Percentiles rank a stretch among this genome's conserved stretches.
Evolutionary conservation across 2,113 vertebrate genomes (phyloP).

Genomic region (Bucco capensis): DNA sequence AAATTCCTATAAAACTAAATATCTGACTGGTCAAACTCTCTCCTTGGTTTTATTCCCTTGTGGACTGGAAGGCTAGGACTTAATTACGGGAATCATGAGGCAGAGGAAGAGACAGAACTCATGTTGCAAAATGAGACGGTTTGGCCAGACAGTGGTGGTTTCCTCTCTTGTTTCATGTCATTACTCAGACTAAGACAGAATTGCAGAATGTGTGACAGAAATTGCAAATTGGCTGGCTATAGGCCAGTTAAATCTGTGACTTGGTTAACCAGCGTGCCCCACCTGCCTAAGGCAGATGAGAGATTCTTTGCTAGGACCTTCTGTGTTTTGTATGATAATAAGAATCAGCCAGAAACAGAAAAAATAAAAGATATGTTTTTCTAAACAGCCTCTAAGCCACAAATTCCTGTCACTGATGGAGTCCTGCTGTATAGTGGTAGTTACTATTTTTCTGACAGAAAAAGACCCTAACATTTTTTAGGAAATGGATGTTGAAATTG

Average conservation of each 20-base stretch:
- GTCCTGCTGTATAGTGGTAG: background rate
- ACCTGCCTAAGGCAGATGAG: background rate
- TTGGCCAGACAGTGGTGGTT: slow-evolving; percentile 6
- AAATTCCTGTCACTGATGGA: background rate
- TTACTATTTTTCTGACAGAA: background rate
- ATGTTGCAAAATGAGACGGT: background rate
- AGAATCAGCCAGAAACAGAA: background rate
- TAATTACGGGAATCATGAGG: background rate
- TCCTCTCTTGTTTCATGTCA: slow-evolving; percentile 13
- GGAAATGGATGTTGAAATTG: background rate
- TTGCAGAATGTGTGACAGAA: slow-evolving; percentile 6
- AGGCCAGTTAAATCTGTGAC: background rate
- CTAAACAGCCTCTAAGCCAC: background rate
- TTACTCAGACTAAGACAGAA: slow-evolving; percentile 13
- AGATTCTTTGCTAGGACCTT: background rate
- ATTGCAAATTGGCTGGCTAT: background rate
- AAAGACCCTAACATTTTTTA: background rate
- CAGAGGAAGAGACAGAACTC: background rate
- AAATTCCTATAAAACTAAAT: background rate
- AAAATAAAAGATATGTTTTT: background rate
- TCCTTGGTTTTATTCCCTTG: background rate
- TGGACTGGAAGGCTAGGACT: background rate
- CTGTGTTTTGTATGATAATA: background rate
- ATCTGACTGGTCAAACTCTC: background rate
- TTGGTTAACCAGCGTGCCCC: background rate